Evolutionary conservation across 92 coral and sea anemone species (phyloP).

Genomic region (Palythoa caribaeorum): DNA sequence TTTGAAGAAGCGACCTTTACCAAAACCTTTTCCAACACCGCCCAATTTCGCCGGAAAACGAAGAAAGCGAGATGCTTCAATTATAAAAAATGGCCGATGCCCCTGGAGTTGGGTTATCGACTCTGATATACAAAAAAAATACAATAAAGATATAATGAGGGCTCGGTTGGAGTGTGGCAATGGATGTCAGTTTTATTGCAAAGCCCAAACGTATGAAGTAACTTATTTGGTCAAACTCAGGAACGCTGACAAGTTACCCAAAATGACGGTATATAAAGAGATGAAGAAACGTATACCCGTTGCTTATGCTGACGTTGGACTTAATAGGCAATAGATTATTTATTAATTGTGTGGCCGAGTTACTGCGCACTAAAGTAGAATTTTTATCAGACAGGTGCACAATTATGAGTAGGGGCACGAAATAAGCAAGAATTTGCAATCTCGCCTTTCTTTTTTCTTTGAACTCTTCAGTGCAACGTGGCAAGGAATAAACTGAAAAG

Average conservation of each 20-base stretch:
- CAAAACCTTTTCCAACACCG: neutral
- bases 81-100: neutral
- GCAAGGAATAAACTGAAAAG: too few species aligned
- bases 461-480: too few species aligned
- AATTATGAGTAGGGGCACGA: too few species aligned
- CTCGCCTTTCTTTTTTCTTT: too few species aligned
- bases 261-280: neutral
- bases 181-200: neutral
- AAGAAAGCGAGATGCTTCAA: neutral
- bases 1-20: neutral
- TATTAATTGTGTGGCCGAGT: too few species aligned
- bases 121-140: neutral
- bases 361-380: too few species aligned
- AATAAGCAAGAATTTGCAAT: too few species aligned
- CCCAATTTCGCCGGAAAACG: neutral
- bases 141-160: neutral
- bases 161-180: neutral
- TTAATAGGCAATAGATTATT: neutral
- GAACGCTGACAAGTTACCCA: neutral
- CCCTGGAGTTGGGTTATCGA: conserved; percentile 7
- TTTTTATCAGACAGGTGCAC: too few species aligned
- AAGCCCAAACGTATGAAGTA: neutral
- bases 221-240: conserved; percentile 5
- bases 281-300: neutral
- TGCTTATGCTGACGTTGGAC: neutral